A percentile compares a stretch with the other conserved stretches of the same genome.
Evolutionary conservation across 2,797 vertebrate genomes (phyloP).

Genomic region (Novumbra hubbsi): DNA sequence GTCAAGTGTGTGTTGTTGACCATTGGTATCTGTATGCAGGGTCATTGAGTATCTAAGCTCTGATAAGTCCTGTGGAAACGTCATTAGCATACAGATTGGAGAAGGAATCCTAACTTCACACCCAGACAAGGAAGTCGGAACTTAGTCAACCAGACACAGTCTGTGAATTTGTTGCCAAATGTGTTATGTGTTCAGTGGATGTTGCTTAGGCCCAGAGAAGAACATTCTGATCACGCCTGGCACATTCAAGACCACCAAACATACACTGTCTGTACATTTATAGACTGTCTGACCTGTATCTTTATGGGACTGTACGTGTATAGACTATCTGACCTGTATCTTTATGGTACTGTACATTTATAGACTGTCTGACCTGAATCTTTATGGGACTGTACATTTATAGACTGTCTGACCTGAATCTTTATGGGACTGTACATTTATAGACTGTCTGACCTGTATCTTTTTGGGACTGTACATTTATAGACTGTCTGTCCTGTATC

Average conservation of each 20-base stretch:
- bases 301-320: too few relatives aligned
- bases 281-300: too few relatives aligned
- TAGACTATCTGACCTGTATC: too few relatives aligned
- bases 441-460: too few relatives aligned
- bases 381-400: too few relatives aligned
- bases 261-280: slow-evolving; percentile 12
- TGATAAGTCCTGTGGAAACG: slow-evolving; percentile 79
- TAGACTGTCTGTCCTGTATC: too few relatives aligned
- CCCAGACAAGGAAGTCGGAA: slow-evolving; percentile 21
- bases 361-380: too few relatives aligned
- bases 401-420: too few relatives aligned
- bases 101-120: slow-evolving; percentile 16
- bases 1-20: slow-evolving; percentile 75
- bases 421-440: too few relatives aligned
- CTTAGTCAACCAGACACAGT: neutral
- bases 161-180: neutral
- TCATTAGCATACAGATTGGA: slow-evolving; percentile 72
- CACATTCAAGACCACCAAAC: slow-evolving; percentile 29
- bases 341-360: too few relatives aligned
- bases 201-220: neutral
- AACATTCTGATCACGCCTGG: neutral
- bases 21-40: slow-evolving; percentile 81
- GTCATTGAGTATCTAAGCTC: slow-evolving; percentile 76
- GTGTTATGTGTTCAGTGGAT: neutral
- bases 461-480: too few relatives aligned